Evolutionary conservation across 92 coral and sea anemone species (phyloP), one percentile per base, ranked within the genome.

Genomic region (Parazoanthus swiftii): DNA sequence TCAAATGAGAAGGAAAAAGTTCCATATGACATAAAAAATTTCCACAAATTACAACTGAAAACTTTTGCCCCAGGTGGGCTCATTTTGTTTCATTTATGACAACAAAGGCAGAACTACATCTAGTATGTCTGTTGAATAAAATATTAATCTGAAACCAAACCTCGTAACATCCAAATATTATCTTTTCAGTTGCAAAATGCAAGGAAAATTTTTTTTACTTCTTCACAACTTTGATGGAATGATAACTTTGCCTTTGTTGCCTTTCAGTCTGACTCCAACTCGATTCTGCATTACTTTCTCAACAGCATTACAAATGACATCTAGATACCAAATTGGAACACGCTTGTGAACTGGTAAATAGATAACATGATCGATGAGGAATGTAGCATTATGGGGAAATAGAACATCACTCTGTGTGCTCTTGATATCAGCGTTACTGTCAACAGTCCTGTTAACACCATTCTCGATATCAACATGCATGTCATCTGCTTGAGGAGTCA

Each of bases 351-450:
- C 99, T 58, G 99, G 99, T 10, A 97, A 88, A 85, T 97, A 97
- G 86, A 97, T 37, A 9, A 95, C 99, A 80, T 97, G 99, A 59
- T 95, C 93, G 10, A 97, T 97, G 51, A 97, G 79, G 81, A 91
- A 97, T 76, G 93, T 96, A n/a, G 99, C 98, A 88, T 97, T 95
- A 92, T 97, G 98, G 0, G 99, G 99, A 44, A 92, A 95, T 37
- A 95, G 83, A 35, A 95, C 56, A 66, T 91, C 98, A 48, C 85
- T 48, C 38, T 50, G 38, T 14, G 33, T 14, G 3, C 38, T 48
- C 25, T 74, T 74, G 3, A 46, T 42, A 50, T 21, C 70, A 16
- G 35, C 50, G 16, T 13, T 35, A 43, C 10, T 83, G 5, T 21
- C 8, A n/a, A 7, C 67, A 29, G 18, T 35, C 25, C 88, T 48